phyloP scores from a whole-genome alignment of 1,140 invertebrate species.

The Periplaneta americana region DNA sequence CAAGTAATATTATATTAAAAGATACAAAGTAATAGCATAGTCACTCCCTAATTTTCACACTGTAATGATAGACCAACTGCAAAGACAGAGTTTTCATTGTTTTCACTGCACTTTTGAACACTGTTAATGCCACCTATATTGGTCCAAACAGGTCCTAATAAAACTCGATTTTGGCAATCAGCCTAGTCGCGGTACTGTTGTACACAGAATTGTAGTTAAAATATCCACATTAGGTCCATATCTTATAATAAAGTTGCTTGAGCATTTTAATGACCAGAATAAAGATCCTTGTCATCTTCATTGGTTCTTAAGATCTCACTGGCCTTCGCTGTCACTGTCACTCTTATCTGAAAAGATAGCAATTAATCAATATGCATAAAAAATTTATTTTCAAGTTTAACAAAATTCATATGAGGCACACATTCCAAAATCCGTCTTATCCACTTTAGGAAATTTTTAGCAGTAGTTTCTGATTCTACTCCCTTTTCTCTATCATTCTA shows the following conservation, averaged over 20 bases:
- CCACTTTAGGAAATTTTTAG: too few relatives aligned
- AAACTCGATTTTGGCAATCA: conserved; percentile 12
- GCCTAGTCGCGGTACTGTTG: neutral
- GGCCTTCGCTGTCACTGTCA: conserved; percentile 86
- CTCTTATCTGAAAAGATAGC: conserved; percentile 72
- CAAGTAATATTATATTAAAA: neutral
- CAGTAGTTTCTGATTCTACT: too few relatives aligned
- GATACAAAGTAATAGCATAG: neutral
- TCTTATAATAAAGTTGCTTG: neutral
- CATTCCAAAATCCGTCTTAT: too few relatives aligned
- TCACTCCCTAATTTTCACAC: neutral
- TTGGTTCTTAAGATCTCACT: conserved; percentile 44
- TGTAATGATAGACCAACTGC: neutral
- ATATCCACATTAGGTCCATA: neutral
- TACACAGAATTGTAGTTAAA: neutral
- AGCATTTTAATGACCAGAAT: conserved; percentile 17
- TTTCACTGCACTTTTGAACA: neutral
- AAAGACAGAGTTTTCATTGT: conserved; percentile 8
- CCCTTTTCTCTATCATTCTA: too few relatives aligned
- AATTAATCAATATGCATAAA: too few relatives aligned
- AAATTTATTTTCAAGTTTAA: too few relatives aligned
- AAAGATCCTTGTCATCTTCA: neutral
- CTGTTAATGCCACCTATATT: neutral
- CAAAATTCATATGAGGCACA: too few relatives aligned
- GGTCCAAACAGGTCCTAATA: conserved; percentile 3